Evolutionary conservation across 1,140 invertebrate species (phyloP).

Genomic region (Aplysia californica): DNA sequence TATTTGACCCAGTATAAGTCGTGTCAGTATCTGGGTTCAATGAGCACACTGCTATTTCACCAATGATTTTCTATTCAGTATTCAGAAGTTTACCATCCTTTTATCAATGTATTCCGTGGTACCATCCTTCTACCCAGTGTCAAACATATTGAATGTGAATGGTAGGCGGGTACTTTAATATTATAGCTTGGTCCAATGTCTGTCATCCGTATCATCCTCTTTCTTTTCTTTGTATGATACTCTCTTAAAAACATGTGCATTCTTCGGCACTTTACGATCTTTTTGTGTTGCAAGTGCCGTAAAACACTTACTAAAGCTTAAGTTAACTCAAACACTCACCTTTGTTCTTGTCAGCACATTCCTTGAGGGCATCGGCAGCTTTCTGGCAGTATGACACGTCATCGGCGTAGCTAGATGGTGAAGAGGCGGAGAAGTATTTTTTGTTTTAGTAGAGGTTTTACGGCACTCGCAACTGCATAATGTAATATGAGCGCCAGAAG

Average conservation of each 20-base stretch:
- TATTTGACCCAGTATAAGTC: no score
- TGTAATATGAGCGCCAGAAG: background rate
- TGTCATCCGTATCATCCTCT: background rate
- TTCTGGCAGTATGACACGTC: background rate
- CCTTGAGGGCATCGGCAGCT: conserved; percentile 1
- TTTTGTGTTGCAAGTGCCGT: background rate
- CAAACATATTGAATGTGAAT: background rate
- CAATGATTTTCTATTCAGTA: no score
- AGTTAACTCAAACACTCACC: no score
- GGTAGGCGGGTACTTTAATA: background rate
- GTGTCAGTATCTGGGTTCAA: no score
- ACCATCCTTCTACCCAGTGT: no score
- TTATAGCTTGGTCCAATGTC: background rate
- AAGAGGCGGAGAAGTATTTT: background rate
- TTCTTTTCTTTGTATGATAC: background rate
- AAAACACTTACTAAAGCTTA: background rate
- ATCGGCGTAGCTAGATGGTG: background rate
- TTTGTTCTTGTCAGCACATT: conserved; percentile 20
- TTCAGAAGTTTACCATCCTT: no score
- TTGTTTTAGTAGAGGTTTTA: background rate
- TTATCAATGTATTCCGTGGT: no score
- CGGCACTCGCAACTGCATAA: background rate
- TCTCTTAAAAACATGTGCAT: background rate
- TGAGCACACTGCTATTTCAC: no score
- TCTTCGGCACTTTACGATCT: background rate